Percentiles rank a stretch among this genome's conserved stretches.
Evolutionary conservation across 2,797 vertebrate genomes (phyloP).

Genomic region (Anguilla megastoma): DNA sequence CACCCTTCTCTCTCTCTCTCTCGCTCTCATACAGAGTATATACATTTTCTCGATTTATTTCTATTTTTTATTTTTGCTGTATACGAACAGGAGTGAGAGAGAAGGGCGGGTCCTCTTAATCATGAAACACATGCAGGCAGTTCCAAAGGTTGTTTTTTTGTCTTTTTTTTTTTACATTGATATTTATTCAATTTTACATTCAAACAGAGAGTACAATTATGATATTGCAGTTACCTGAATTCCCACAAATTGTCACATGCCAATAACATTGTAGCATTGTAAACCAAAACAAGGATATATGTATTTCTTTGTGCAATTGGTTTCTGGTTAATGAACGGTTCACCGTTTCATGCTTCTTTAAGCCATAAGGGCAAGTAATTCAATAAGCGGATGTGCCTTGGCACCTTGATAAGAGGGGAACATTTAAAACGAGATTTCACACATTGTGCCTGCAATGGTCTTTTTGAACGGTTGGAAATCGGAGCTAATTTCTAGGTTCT

Average conservation of each 20-base stretch:
- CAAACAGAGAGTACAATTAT: neutral
- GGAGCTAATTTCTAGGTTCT: neutral
- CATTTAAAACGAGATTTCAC: neutral
- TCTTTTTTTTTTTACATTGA: conserved; percentile 8
- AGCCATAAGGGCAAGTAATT: neutral
- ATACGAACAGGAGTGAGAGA: neutral
- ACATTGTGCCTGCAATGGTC: neutral
- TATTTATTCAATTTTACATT: conserved; percentile 7
- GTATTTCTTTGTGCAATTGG: neutral
- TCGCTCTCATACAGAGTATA: no score
- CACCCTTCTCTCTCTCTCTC: neutral
- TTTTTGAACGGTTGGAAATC: neutral
- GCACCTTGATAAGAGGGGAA: neutral
- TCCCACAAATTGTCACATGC: neutral
- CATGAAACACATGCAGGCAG: neutral
- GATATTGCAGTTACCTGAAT: neutral
- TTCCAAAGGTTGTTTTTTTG: conserved; percentile 8
- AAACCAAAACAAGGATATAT: neutral
- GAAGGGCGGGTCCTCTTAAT: neutral
- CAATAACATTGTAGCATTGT: neutral
- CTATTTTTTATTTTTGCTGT: neutral
- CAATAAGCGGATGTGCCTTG: no score
- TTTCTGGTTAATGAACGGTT: neutral
- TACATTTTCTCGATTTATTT: no score
- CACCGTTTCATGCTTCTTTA: neutral